These are phyloP conservation scores for Macroramphosus scolopax DNA, from an alignment of 2,797 vertebrate species.

Conservation along the genomic window DNA sequence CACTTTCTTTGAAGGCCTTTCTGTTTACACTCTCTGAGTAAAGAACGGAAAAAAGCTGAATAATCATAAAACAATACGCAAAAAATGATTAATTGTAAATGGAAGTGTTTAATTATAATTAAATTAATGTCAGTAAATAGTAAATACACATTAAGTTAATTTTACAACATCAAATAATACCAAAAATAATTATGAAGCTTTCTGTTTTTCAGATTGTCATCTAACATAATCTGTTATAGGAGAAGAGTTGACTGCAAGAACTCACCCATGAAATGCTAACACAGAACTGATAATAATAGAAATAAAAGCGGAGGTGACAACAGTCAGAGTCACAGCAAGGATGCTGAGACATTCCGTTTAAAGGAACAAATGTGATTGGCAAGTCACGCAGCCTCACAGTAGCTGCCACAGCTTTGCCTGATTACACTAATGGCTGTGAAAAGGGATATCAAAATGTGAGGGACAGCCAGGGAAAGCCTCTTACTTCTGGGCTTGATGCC, in stretches of 20 bases:
- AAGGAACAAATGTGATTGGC: constrained; percentile 9
- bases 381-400: neutral
- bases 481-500: constrained; percentile 51
- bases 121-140: constrained; percentile 24
- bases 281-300: too few relatives aligned
- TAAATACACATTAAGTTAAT: constrained; percentile 20
- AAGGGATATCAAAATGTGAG: constrained; percentile 49
- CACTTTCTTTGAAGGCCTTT: constrained; percentile 84
- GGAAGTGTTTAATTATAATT: constrained; percentile 23
- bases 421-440: constrained; percentile 51
- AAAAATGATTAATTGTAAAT: neutral
- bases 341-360: too few relatives aligned
- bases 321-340: too few relatives aligned
- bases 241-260: constrained; percentile 51
- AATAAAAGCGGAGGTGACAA: too few relatives aligned
- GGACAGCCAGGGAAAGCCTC: constrained; percentile 47
- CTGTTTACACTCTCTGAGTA: constrained; percentile 84
- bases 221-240: constrained; percentile 43
- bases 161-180: constrained; percentile 46
- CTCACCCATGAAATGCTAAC: too few relatives aligned
- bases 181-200: constrained; percentile 46
- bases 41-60: neutral
- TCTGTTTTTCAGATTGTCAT: constrained; percentile 43
- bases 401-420: constrained; percentile 23
- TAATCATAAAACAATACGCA: constrained; percentile 3